These are phyloP conservation scores for Crotalus helleri DNA, from an alignment of 2,113 vertebrate genomes.

Conservation along the genomic window DNA sequence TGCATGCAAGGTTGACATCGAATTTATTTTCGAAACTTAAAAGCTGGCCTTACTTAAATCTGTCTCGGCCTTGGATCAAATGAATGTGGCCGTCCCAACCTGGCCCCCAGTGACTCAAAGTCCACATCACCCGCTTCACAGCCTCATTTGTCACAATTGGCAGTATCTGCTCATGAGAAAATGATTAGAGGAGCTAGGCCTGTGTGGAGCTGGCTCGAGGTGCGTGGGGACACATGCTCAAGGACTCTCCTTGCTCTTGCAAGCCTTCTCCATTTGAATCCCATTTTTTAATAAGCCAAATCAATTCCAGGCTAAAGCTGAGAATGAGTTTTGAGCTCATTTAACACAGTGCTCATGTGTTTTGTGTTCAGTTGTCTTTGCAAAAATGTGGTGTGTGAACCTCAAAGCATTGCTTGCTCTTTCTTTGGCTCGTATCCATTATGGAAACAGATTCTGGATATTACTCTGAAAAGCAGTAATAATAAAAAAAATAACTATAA, in stretches of 20 bases:
- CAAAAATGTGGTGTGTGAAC: slow-evolving; percentile 45
- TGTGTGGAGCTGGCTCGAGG: slow-evolving; percentile 35
- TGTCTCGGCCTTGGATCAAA: slow-evolving; percentile 12
- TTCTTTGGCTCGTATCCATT: neutral
- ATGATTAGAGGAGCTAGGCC: neutral
- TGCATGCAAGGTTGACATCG: neutral
- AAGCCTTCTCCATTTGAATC: slow-evolving; percentile 39
- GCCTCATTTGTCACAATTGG: neutral
- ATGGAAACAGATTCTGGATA: neutral
- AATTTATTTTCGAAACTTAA: slow-evolving; percentile 39
- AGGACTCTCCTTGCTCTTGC: slow-evolving; percentile 43
- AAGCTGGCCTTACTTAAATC: slow-evolving; percentile 40
- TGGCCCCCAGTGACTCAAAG: fast-evolving
- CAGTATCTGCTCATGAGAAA: neutral
- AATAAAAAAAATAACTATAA: neutral
- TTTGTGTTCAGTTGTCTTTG: slow-evolving; percentile 52
- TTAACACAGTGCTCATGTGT: slow-evolving; percentile 40
- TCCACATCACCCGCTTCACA: neutral
- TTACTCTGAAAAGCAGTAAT: neutral
- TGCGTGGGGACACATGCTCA: slow-evolving; percentile 40
- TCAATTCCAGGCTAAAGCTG: slow-evolving; percentile 61
- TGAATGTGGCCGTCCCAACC: neutral
- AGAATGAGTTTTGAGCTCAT: slow-evolving; percentile 47
- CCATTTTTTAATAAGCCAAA: slow-evolving; percentile 41
- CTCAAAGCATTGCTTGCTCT: slow-evolving; percentile 31